Base-by-base conservation (phyloP, 2,113 vertebrate genomes). In the Leiothrix lutea region DNA sequence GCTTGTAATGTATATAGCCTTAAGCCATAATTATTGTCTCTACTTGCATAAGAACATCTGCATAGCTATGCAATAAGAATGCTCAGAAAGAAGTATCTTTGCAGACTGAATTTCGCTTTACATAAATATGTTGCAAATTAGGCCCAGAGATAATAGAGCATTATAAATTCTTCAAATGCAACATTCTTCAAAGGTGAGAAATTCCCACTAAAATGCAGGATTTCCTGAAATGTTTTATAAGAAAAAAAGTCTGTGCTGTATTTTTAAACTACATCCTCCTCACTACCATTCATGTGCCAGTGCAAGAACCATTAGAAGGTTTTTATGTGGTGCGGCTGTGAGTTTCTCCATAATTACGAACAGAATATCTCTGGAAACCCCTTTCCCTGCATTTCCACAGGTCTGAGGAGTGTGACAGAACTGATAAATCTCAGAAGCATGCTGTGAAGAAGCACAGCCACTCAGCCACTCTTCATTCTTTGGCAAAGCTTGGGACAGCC, bases 221-320 rank as follows among this genome's bases (percentile, higher is more conserved):
- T 77, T 91, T 95, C 78, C 71, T 80, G 70, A 88, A 85, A 50
- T 40, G 19, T 25, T 94, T 80, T 81, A 92, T 40, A 88, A 64
- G 29, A 13, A 74, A 91, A 89, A 62, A 80, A 51, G 7, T 9
- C 35, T 31, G 4, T 28, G 10, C 14, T 82, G 40, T 51, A 51
- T 87, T 94, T 91, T 89, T 69, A 87, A 84, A 64, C 72, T 87
- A 75, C 45, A 85, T 67, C 80, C 69, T 84, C 53, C 36, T 56
- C 25, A 11, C 29, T 54, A 21, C 58, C 45, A 80, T 60, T 75
- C 56, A 26, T n/a, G 69, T 29, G 19, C 44, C 64, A 64, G 72
- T 29, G 53, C 29, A 91, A 84, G 42, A 70, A 24, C 36, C 17
- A 45, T 50, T 67, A 78, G 20, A 66, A 64, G 14, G 18, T 54